Base-by-base conservation (phyloP, 2,888 invertebrate species). In the Tetropium fuscum region DNA sequence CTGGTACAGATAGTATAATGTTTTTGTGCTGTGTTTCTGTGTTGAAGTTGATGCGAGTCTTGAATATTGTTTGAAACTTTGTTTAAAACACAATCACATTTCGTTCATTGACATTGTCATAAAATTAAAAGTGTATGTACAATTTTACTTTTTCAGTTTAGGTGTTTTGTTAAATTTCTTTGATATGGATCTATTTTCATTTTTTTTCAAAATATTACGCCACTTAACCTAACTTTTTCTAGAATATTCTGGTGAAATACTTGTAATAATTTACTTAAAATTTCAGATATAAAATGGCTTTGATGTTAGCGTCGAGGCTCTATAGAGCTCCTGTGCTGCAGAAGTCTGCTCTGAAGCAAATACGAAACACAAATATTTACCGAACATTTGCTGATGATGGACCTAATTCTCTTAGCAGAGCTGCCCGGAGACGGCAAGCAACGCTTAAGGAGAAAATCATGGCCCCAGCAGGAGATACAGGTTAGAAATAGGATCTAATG, bases 391-490 rank as follows among this genome's bases (percentile, higher is more conserved):
- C 86, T 3, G 82, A 85, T 11, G 87, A 87, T 58, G 76, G 85
- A n/a, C 48, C 75, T 63, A 79, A 81, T 72, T 74, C 78, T 11
- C 25, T 79, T 15, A 68, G 77, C 15, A 76, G 84, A 58, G 80
- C 82, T 58, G 81, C 83, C 8, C 78, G 86, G 16, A n/a, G n/a
- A n/a, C 79, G 86, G 18, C 75, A 82, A 45, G 83, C 85, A 56
- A 85, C 90, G 6, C 60, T 94, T 2, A 88, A 89, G 76, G 93
- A 95, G 77, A 85, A 83, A 59, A 83, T 88, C 1, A 89, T 91
- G 88, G 90, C 89, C 57, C 93, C 94, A 32, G 90, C 93, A 48
- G 87, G 90, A 56, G 89, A 89, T 64, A 89, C 90, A 78, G 92
- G 94, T 92, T 84, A 78, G 73, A 55, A 20, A 27, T 22, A 38